Evolutionary conservation across 2,113 vertebrate species (phyloP).

Genomic region (Microtus oregoni): DNA sequence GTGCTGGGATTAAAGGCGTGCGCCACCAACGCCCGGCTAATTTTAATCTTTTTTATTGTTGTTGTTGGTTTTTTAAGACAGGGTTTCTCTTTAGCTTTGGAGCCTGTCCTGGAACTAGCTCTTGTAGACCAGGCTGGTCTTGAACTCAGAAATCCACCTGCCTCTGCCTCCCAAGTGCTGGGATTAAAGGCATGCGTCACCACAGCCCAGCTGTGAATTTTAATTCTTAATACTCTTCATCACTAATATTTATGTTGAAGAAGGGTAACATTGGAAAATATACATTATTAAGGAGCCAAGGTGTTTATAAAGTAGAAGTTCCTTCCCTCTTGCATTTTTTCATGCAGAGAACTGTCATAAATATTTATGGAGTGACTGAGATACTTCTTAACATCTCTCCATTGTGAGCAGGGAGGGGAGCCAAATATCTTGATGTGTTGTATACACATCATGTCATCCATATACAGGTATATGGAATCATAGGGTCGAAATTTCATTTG

Average conservation of each 20-base stretch:
- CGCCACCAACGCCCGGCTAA: not conserved
- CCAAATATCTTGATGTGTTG: not conserved
- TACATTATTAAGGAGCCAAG: constrained; percentile 27
- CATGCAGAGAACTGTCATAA: not conserved
- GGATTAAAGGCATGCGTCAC: no score
- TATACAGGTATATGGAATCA: not conserved
- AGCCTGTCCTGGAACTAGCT: no score
- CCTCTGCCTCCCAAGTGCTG: no score
- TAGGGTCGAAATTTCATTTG: not conserved
- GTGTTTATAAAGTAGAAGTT: constrained; percentile 9
- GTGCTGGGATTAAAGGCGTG: no score
- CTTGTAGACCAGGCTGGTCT: no score
- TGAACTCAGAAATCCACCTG: no score
- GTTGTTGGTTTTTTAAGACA: no score
- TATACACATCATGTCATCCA: not conserved
- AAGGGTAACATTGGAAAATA: not conserved
- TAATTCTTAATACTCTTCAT: constrained; percentile 11
- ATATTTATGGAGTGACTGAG: constrained; percentile 20
- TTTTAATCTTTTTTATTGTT: not conserved
- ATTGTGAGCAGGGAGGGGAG: not conserved
- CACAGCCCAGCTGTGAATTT: not conserved
- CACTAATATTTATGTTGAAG: constrained; percentile 33
- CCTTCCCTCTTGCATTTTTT: not conserved
- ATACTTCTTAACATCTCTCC: constrained; percentile 35
- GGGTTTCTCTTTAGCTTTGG: no score